Conservation (phyloP, 2,113 vertebrate species). For the Mystacornis crossleyi region DNA sequence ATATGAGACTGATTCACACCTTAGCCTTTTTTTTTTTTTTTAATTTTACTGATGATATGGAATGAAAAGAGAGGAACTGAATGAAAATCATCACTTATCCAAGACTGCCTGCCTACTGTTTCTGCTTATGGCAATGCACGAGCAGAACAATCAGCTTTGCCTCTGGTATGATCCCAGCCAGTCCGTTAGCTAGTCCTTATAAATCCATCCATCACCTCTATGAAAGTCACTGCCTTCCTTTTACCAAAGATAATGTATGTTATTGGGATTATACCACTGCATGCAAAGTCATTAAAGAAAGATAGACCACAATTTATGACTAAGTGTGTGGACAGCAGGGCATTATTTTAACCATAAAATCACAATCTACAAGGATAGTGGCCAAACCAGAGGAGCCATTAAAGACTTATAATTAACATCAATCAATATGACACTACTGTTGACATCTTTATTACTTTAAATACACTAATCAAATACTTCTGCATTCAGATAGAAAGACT, state of each 20-base stretch:
- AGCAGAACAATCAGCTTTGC: conserved; percentile 20
- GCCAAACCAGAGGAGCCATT: conserved; percentile 72
- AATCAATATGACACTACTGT: conserved; percentile 75
- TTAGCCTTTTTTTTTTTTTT: conserved; percentile 3
- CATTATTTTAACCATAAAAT: conserved; percentile 82
- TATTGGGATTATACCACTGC: conserved; percentile 69
- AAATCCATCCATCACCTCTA: conserved; percentile 67
- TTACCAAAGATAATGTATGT: conserved; percentile 74
- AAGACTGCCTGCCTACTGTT: neutral
- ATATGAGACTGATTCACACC: neutral
- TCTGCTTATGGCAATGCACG: neutral
- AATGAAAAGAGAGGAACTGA: neutral
- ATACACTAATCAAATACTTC: conserved; percentile 79
- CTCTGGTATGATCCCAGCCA: conserved; percentile 47
- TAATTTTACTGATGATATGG: neutral
- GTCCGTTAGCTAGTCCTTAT: conserved; percentile 51
- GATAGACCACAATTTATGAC: conserved; percentile 77
- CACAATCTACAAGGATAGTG: conserved; percentile 71
- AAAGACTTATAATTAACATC: conserved; percentile 80
- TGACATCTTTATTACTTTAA: conserved; percentile 83
- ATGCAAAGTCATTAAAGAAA: conserved; percentile 73
- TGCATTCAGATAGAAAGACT: conserved; percentile 67
- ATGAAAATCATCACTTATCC: conserved; percentile 56
- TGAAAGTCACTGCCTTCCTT: conserved; percentile 67
- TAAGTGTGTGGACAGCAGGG: conserved; percentile 60